Evolutionary conservation across 2,797 vertebrate genomes (phyloP), one percentile per base, ranked within the genome.

Genomic region (Catharus ustulatus): DNA sequence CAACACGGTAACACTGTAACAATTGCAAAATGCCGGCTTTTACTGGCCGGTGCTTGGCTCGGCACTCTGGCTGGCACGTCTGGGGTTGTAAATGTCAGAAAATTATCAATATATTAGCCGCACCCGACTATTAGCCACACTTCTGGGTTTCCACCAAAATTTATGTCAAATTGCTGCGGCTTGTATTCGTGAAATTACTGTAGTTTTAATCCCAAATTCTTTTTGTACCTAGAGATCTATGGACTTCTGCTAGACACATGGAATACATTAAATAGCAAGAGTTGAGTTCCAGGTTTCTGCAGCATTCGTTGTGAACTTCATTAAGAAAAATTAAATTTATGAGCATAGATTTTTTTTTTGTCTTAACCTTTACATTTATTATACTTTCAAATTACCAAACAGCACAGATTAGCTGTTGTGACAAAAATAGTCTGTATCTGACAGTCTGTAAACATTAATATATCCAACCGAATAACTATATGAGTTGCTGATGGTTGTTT

Each of bases 401-500:
- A 87, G 29, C 32, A 74, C 4, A 73, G n/a, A 81, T 43, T 27
- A 71, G 19, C 32, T 72, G 5, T 54, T 81, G 20, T 3, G 3
- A 32, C 14, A 84, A 26, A 30, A 1, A 1, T 12, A 63, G 15
- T 14, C 9, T 68, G 18, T 49, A 26, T 32, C 29, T 34, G 18
- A 22, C 9, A 43, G n/a, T 49, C 45, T 54, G 12, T 67, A 55
- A 16, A 58, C 58, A n/a, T 1, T 1, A 43, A 62, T 40, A 45
- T 32, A 64, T 13, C 15, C 38, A 75, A 34, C 9, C 57, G 34
- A 79, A 46, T 48, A 80, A 29, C 15, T 45, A 3, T 4, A n/a
- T 0, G 0, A 71, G 21, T n/a, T 55, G n/a, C 5, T 84, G 13
- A 15, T 43, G 13, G 9, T 29, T 55, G 5, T 49, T 90, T 66